phyloP scores from a whole-genome alignment of 2,113 vertebrate species.

The Nyctereutes procyonoides region DNA sequence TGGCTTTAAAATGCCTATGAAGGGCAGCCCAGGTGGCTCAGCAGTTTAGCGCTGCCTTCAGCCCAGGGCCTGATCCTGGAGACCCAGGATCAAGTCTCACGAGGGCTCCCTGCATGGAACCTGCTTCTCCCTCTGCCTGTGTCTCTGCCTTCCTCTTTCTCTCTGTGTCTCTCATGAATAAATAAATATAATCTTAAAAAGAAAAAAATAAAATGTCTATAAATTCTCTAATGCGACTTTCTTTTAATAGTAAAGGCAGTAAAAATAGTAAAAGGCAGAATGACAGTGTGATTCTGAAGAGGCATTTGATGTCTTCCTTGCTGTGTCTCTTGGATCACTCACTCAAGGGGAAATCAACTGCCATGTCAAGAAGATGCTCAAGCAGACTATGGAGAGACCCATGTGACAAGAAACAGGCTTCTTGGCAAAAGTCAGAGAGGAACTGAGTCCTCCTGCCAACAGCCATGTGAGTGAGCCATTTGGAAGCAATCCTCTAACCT shows the following conservation, averaged over 20 bases:
- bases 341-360: background rate
- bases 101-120: no score
- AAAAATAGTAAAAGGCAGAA: background rate
- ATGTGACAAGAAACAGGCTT: background rate
- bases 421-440: background rate
- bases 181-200: no score
- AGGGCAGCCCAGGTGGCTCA: no score
- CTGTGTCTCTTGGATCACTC: background rate
- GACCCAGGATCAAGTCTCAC: no score
- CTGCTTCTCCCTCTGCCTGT: no score
- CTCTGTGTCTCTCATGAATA: no score
- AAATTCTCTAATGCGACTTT: background rate
- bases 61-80: no score
- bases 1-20: background rate
- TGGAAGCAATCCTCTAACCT: background rate
- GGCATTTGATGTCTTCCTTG: background rate
- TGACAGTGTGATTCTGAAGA: background rate
- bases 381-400: background rate
- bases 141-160: no score
- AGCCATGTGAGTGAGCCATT: background rate
- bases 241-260: background rate
- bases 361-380: background rate
- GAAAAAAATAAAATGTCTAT: background rate
- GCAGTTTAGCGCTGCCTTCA: no score
- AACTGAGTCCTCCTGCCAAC: background rate